Evolutionary conservation across 1,140 invertebrate genomes (phyloP).

Genomic region (Pachypsylla venusta): DNA sequence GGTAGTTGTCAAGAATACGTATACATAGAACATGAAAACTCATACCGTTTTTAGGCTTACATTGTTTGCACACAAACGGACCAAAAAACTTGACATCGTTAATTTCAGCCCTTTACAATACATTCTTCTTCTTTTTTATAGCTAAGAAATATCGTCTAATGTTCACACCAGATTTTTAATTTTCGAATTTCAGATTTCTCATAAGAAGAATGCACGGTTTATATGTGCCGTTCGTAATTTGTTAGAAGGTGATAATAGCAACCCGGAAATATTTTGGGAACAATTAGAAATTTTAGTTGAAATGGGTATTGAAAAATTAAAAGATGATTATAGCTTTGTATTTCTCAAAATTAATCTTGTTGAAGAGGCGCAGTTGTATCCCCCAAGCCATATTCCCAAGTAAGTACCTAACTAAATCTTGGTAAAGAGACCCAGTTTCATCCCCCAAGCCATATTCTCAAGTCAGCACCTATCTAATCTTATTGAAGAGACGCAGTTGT

Average conservation of each 20-base stretch:
- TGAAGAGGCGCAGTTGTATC: neutral
- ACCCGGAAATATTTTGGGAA: neutral
- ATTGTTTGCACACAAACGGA: no score
- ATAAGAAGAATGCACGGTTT: neutral
- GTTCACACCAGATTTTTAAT: no score
- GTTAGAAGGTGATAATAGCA: neutral
- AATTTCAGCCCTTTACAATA: no score
- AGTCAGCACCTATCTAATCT: neutral
- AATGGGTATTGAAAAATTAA: neutral
- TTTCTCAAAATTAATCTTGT: neutral
- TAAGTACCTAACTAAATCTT: neutral
- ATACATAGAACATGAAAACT: no score
- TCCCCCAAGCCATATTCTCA: neutral
- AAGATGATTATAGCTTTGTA: neutral
- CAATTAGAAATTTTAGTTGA: neutral
- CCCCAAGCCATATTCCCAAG: neutral
- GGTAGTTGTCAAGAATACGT: no score
- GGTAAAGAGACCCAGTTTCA: neutral
- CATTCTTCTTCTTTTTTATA: no score
- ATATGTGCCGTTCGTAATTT: neutral
- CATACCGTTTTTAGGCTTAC: no score
- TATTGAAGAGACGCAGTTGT: neutral
- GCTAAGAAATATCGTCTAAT: no score
- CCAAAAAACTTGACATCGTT: no score
- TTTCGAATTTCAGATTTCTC: neutral